These are phyloP conservation scores for Heteromurus nitidus DNA, from an alignment of 2,888 invertebrate species.

Conservation along the genomic window DNA sequence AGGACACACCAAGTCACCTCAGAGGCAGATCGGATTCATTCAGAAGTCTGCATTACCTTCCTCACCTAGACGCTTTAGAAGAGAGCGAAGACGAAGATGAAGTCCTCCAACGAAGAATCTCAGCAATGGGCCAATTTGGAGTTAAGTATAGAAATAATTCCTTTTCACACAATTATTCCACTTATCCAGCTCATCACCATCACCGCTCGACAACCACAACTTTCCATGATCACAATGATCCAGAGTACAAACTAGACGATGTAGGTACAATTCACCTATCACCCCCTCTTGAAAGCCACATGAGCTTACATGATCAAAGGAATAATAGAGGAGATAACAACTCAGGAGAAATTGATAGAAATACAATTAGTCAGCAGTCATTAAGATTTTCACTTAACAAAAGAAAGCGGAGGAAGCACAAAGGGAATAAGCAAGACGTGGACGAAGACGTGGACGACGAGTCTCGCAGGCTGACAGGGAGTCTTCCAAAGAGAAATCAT, in stretches of 20 bases:
- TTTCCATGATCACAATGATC: neutral
- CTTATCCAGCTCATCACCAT: conserved; percentile 13
- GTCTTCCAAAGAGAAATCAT: neutral
- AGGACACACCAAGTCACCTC: conserved; percentile 7
- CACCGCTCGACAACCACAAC: conserved; percentile 6
- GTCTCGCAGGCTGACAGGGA: neutral
- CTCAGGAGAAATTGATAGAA: conserved; percentile 5
- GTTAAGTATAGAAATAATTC: conserved; percentile 39
- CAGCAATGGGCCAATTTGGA: conserved; percentile 48
- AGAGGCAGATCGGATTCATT: conserved; percentile 6
- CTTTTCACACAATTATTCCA: conserved; percentile 41
- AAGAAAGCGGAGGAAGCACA: conserved; percentile 10
- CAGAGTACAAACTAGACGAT: conserved; percentile 50
- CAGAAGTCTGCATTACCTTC: neutral
- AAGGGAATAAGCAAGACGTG: neutral
- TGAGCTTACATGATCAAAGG: conserved; percentile 51
- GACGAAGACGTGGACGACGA: neutral
- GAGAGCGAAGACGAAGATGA: conserved; percentile 22
- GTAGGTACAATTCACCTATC: conserved; percentile 5
- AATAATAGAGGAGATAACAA: neutral
- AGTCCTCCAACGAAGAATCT: conserved; percentile 36
- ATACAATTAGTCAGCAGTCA: conserved; percentile 25
- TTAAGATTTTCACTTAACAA: neutral
- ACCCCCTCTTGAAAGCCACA: conserved; percentile 22
- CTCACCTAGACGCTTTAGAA: neutral